A percentile compares a stretch with the other conserved stretches of the same genome.
These are phyloP conservation scores for Cassiopea xamachana DNA, from an alignment of 30 jellyfish, hydroid and myxozoan species.

Conservation along the genomic window DNA sequence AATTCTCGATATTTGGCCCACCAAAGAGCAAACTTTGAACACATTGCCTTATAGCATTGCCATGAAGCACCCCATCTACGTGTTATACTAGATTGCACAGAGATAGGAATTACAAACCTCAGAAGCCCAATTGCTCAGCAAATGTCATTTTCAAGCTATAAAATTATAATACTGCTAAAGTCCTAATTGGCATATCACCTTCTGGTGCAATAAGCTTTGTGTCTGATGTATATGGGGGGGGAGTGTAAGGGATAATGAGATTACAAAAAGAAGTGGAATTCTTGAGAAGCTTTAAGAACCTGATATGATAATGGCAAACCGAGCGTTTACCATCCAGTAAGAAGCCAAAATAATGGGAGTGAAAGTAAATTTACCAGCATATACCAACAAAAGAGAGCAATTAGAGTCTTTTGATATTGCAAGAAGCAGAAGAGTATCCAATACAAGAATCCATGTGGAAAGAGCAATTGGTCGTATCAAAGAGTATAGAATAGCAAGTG, in stretches of 20 bases:
- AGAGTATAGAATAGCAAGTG: neutral
- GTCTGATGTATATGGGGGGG: slow-evolving; percentile 17
- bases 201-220: slow-evolving; percentile 12
- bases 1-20: slow-evolving; percentile 2
- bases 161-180: slow-evolving; percentile 18
- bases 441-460: slow-evolving; percentile 22
- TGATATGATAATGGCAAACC: slow-evolving; percentile 38
- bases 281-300: neutral
- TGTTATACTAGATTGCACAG: slow-evolving; percentile 35
- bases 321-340: slow-evolving; percentile 9
- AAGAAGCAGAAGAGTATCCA: neutral
- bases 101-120: neutral
- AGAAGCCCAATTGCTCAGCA: neutral
- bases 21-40: slow-evolving; percentile 9
- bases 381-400: slow-evolving; percentile 10
- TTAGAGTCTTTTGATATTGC: neutral
- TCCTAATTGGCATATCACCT: slow-evolving; percentile 37
- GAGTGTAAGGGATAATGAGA: slow-evolving; percentile 13
- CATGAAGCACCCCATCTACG: slow-evolving; percentile 1
- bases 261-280: slow-evolving; percentile 12
- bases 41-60: slow-evolving; percentile 13
- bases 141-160: slow-evolving; percentile 1
- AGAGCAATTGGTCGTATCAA: slow-evolving; percentile 16
- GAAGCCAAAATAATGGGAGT: neutral
- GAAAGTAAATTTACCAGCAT: slow-evolving; percentile 8